phyloP scores from a whole-genome alignment of 1,140 invertebrate species.

The Leucophenga varia region DNA sequence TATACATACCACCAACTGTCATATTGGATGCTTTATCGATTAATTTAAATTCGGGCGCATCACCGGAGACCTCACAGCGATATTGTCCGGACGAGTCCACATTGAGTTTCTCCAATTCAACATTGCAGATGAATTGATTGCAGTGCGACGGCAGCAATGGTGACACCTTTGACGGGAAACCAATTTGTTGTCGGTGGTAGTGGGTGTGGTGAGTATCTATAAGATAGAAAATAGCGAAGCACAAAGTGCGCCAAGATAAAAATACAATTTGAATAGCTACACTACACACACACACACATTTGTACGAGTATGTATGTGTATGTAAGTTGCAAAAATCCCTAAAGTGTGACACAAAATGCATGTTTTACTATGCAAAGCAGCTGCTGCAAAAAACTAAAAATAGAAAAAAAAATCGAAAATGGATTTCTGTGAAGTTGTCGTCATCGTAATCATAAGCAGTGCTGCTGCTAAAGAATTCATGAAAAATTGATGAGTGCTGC shows the following conservation, averaged over 20 bases:
- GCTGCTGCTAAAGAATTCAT: conserved; percentile 22
- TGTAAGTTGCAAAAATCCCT: too few species aligned
- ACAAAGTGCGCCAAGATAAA: not conserved
- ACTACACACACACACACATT: too few species aligned
- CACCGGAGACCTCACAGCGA: conserved; percentile 67
- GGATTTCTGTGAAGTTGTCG: too few species aligned
- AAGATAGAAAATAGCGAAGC: conserved; percentile 19
- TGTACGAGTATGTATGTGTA: not conserved
- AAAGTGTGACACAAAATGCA: too few species aligned
- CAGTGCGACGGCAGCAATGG: conserved; percentile 72
- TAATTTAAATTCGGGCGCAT: conserved; percentile 66
- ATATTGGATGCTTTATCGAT: conserved; percentile 64
- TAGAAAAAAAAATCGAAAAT: too few species aligned
- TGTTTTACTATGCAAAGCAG: too few species aligned
- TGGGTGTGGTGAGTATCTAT: conserved; percentile 55
- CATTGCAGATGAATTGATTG: conserved; percentile 59
- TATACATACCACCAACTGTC: conserved; percentile 63
- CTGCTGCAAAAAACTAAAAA: too few species aligned
- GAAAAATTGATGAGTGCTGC: conserved; percentile 51
- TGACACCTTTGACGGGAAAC: conserved; percentile 63
- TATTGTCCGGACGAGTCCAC: conserved; percentile 61
- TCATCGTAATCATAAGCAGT: not conserved
- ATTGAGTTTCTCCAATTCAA: conserved; percentile 61
- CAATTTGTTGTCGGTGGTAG: conserved; percentile 54
- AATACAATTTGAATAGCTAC: too few species aligned